A percentile compares a stretch with the other conserved stretches of the same genome.
Conservation (phyloP, 1,140 invertebrate species). For the Pogonomyrmex barbatus region DNA sequence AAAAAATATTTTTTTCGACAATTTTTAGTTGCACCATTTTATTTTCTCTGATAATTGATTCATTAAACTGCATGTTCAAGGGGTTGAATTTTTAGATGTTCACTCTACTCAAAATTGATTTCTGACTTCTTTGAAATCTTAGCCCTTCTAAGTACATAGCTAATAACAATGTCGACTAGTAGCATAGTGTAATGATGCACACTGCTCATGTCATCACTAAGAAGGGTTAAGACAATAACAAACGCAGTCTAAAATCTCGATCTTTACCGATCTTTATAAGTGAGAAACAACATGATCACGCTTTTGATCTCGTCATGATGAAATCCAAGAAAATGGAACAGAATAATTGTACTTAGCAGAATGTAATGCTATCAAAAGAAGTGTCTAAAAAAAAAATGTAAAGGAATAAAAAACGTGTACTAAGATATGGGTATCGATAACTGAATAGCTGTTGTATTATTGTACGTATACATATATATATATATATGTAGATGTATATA, state of each 20-base stretch:
- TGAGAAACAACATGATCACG: not conserved
- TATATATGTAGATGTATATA: slow-evolving; percentile 13
- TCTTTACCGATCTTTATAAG: slow-evolving; percentile 4
- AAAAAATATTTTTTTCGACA: not conserved
- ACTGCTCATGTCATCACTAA: not conserved
- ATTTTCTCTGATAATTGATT: not conserved
- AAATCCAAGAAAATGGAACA: not conserved
- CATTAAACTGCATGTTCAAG: slow-evolving; percentile 3
- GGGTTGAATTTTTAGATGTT: slow-evolving; percentile 31
- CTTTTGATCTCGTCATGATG: slow-evolving; percentile 34
- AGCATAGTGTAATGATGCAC: not conserved
- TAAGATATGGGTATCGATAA: slow-evolving; percentile 66
- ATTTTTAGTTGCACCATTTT: not conserved
- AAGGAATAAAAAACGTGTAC: slow-evolving; percentile 61
- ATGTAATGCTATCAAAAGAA: slow-evolving; percentile 49
- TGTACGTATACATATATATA: slow-evolving; percentile 62
- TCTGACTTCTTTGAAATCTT: slow-evolving; percentile 36
- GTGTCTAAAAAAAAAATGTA: slow-evolving; percentile 50
- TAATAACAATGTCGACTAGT: slow-evolving; percentile 39
- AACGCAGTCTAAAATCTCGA: slow-evolving; percentile 7
- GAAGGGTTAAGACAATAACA: slow-evolving; percentile 49
- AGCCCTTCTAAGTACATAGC: slow-evolving; percentile 38
- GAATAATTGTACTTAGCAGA: slow-evolving; percentile 26
- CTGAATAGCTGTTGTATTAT: slow-evolving; percentile 74
- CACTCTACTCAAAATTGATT: slow-evolving; percentile 45